Percentiles rank a stretch among this genome's conserved stretches.
Evolutionary conservation across 30 jellyfish, hydroid and myxozoan species (phyloP).

Genomic region (Turritopsis dohrnii): DNA sequence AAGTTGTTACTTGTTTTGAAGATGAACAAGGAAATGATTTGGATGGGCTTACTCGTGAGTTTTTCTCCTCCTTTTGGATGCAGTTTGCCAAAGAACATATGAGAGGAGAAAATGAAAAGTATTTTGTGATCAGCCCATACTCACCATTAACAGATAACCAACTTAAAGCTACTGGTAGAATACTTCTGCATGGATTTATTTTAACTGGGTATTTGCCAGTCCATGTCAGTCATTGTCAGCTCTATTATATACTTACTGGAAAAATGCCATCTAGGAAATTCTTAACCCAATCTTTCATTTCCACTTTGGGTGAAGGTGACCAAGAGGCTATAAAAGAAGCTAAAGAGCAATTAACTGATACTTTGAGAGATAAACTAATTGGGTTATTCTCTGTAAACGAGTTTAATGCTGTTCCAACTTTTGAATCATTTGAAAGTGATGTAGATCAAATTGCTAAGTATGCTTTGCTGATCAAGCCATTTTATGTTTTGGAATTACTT

Average conservation of each 20-base stretch:
- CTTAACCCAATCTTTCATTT: not conserved
- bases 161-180: not conserved
- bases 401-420: not conserved
- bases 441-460: not conserved
- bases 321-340: not conserved
- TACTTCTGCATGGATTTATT: not conserved
- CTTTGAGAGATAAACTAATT: not conserved
- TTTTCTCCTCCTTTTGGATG: not conserved
- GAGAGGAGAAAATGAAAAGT: not conserved
- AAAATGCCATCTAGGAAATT: not conserved
- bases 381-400: no score
- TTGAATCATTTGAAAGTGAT: not conserved
- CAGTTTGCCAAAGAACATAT: not conserved
- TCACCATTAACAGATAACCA: not conserved
- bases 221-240: no score
- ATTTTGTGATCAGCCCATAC: not conserved
- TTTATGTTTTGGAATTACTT: not conserved
- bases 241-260: not conserved
- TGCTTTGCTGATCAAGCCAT: not conserved
- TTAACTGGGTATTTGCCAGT: slow-evolving; percentile 3
- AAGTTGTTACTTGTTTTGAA: not conserved
- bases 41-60: slow-evolving; percentile 2
- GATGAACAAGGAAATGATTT: slow-evolving; percentile 3
- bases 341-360: not conserved
- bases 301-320: not conserved